Base-by-base conservation (phyloP, 1,140 invertebrate species). In the Drosophila nebulosa region DNA sequence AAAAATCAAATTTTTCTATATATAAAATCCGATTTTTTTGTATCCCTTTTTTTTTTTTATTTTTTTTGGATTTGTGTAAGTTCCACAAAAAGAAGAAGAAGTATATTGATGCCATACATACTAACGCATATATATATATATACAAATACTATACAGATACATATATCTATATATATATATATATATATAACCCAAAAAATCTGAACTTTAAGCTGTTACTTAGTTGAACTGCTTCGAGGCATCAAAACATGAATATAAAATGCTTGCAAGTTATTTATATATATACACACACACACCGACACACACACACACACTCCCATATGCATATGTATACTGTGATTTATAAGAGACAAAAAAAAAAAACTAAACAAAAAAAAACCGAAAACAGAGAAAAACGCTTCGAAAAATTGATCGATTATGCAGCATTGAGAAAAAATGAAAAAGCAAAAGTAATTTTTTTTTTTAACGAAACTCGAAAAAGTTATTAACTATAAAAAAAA, bases 291-390 rank as follows among this genome's bases (percentile, higher is more conserved):
- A 71, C 32, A 65, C 59, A 59, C 21, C 65, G 50, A 78, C 30
- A 64, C 27, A 61, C 66, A 71, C 51, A 72, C 24, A 65, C 32
- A 65, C 63, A 73, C 70, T 56, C 30, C 60, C 70, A 63, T 86
- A 86, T 88, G 78, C 83, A 86, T 83, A 75, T 83, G 88, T 86
- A 83, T 86, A 86, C 83, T 86, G 83, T 86, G 83, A 86, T 86
- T 86, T 83, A 86, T 86, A 86, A 88, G 83, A 46, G 39, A 46
- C 39, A 46, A 39, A 39, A 16, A 14, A 85, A 86, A 39, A 39
- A 14, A 39, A 39, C 81, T 81, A 16, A 42, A n/a, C n/a, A 16
- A 14, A 85, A 86, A 39, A 39, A 14, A 39, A 39, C 81, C 86
- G n/a, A n/a, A n/a, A 16, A 42, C 14, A 42, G 39, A 21, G 16